Evolutionary conservation across 2,113 vertebrate genomes (phyloP), one percentile per base, ranked within the genome.

Genomic region (Onychostoma macrolepis): DNA sequence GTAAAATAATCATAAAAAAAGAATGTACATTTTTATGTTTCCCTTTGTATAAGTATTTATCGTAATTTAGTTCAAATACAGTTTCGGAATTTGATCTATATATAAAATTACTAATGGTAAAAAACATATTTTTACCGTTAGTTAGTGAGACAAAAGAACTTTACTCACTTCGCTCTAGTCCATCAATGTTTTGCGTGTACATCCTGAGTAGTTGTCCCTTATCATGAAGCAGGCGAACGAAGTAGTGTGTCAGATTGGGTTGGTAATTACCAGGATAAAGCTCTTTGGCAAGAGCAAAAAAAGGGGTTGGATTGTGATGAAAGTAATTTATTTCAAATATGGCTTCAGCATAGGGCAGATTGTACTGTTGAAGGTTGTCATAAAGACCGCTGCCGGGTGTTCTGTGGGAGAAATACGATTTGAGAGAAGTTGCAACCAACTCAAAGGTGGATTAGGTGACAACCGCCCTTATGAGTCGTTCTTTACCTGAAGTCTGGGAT

Each of bases 171-270:
- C 97, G 93, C 88, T 99, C 98, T 26, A 99, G 95, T 17, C 98
- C 97, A 0, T 99, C 98, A 0, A 99, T 99, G 87, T 99, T 99
- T 95, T 99, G 98, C 0, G 98, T 99, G 87, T 99, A 99, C 91
- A 99, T 96, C 80, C 98, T 94, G 85, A 97, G 95, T 0, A 99
- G 96, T 80, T 97, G 95, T 10, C 94, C 93, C 90, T 98, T 99
- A 87, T 97, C 89, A 0, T 98, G 95, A 0, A 99, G 96, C 58
- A 99, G 94, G 0, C 96, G 94, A 0, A 99, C 93, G 88, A 99
- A 99, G 82, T 97, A 96, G 91, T 99, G 98, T 0, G 94, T 91
- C 0, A 92, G 84, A 7, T 98, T 99, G 88, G 98, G 97, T 56
- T 74, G 92, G 87, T 96, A 98, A 78, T 93, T 96, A 17, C 97